Evolutionary conservation across 1,140 invertebrate genomes (phyloP).

Genomic region (Protaetia brevitarsis): DNA sequence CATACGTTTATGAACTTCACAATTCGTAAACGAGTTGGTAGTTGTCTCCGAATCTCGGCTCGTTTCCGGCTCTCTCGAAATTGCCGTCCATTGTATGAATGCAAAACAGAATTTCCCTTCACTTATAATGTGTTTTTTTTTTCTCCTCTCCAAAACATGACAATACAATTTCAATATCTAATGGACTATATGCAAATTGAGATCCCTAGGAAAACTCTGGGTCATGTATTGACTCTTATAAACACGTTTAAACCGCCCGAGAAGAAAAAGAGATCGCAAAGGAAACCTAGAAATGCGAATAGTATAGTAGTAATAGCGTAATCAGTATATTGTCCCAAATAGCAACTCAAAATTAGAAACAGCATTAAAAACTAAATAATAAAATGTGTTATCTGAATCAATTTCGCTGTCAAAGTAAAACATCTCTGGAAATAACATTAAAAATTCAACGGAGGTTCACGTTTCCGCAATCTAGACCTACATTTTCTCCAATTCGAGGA

Average conservation of each 20-base stretch:
- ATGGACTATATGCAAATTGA: not conserved
- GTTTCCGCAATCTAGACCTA: not conserved
- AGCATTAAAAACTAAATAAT: not conserved
- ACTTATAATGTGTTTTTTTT: not conserved
- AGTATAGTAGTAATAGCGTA: too few species aligned
- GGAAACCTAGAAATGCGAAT: too few species aligned
- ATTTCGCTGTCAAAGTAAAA: not conserved
- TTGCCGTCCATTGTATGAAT: constrained; percentile 32
- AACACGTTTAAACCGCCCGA: too few species aligned
- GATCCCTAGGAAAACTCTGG: not conserved
- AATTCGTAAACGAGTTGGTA: constrained; percentile 34
- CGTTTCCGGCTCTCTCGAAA: constrained; percentile 22
- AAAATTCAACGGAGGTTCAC: not conserved
- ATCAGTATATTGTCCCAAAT: too few species aligned
- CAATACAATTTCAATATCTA: not conserved
- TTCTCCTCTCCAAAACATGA: not conserved
- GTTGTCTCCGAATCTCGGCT: constrained; percentile 25
- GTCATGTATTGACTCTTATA: too few species aligned
- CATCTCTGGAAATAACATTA: not conserved
- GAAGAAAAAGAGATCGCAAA: too few species aligned
- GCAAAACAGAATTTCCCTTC: constrained; percentile 27
- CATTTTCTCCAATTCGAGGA: not conserved
- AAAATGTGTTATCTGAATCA: not conserved
- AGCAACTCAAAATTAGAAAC: too few species aligned
- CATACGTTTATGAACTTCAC: constrained; percentile 38